Evolutionary conservation across 2,797 vertebrate genomes (phyloP), one percentile per base, ranked within the genome.

Genomic region (Champsocephalus esox): DNA sequence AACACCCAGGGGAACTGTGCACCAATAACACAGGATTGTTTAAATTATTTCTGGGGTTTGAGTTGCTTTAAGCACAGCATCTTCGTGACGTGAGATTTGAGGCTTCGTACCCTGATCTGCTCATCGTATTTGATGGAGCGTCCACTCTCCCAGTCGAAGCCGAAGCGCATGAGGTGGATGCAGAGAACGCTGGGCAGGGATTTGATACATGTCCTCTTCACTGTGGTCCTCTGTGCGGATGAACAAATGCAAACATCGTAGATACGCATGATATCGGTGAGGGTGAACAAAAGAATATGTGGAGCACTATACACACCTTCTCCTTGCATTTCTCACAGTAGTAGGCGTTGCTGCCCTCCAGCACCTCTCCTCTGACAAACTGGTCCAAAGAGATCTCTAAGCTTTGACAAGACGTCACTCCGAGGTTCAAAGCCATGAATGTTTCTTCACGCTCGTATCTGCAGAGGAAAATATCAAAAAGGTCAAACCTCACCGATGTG

Each of bases 301-400:
- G 19, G 12, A 32, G 43, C 13, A 0, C 12, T 11, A 0, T n/a
- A 80, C 91, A n/a, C 41, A 99, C 98, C 98, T 99, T 99, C 90
- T 99, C 98, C 92, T 99, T 98, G 94, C 98, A 99, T 84, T 99
- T 99, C 87, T 99, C 98, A 89, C 98, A 99, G 93, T 99, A 99
- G 92, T 99, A 99, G 0, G 98, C 98, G 44, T 99, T 99, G 89
- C 97, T 99, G 86, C 98, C 98, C 83, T 99, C 98, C 24, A 99
- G 94, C 86, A 99, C 97, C 88, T 99, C 98, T 73, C 98, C 98
- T 90, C 98, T 95, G 67, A 99, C 98, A 92, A 99, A 99, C 92
- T 99, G 98, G 91, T 99, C 98, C 83, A 99, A 91, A 6, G 98
- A 99, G 89, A 99, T 99, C 93, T 99, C 98, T 69, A 99, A 88